Evolutionary conservation across 2,113 vertebrate species (phyloP), one percentile per base, ranked within the genome.

Genomic region (Scopus umbretta): DNA sequence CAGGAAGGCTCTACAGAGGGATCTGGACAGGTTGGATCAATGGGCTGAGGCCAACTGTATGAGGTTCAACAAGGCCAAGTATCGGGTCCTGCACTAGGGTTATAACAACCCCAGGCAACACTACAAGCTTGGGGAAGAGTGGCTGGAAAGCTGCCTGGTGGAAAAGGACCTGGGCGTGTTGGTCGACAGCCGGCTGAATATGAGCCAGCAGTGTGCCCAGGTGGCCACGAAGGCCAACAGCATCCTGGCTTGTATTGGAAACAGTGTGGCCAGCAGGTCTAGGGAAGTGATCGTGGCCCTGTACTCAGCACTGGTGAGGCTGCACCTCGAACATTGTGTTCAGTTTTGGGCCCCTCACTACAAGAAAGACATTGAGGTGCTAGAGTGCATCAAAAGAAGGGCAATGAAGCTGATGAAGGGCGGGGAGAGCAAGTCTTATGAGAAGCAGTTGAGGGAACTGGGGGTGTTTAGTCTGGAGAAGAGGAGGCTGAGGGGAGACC

Each of bases 161-260:
- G 58, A 59, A 16, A 59, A 59, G 22, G 34, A 59, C 22, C 58
- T 36, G n/a, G 58, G 14, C 21, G 34, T 59, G 34, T 3, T 36
- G 14, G 14, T 59, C 1, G 4, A 59, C 9, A 36, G 58, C 22
- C 1, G 0, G 6, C 22, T 59, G 14, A 36, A 36, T 2, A n/a
- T 36, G 21, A 59, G n/a, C 14, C 22, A 1, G 21, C 58, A 36
- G 58, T 36, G 58, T 59, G 34, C 58, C 58, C 58, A 59, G 58
- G 21, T 16, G 34, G 58, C 34, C 21, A 59, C 23, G 21, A 36
- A 10, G 21, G 22, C 34, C 58, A 59, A n/a, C 6, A 5, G 58
- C 21, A 16, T 23, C 21, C 22, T 59, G 58, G 34, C 21, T 14
- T 59, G 34, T 59, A 25, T 36, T 34, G 36, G 58, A 6, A 59